phyloP scores from a whole-genome alignment of 2,113 vertebrate species.

The Charina bottae region DNA sequence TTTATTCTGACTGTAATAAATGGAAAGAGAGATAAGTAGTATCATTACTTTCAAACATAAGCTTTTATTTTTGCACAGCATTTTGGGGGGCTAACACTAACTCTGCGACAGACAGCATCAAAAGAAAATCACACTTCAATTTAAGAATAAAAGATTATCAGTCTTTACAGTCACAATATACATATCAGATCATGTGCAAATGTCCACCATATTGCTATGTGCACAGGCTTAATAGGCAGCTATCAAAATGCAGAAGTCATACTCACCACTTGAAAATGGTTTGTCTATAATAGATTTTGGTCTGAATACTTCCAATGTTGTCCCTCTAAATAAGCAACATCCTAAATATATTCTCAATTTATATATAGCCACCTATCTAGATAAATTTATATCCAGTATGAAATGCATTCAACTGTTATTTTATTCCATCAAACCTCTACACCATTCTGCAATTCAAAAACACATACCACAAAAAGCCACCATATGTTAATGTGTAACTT shows the following conservation, averaged over 20 bases:
- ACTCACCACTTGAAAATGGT: background rate
- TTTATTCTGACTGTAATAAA: slow-evolving; percentile 55
- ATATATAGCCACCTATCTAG: background rate
- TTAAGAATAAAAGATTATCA: background rate
- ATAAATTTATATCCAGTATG: background rate
- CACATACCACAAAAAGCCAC: no score
- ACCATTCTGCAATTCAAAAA: background rate
- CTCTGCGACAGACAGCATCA: slow-evolving; percentile 5
- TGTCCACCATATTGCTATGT: background rate
- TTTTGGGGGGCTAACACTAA: slow-evolving; percentile 9
- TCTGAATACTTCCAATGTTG: background rate
- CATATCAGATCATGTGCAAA: background rate
- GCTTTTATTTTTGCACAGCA: slow-evolving; percentile 34
- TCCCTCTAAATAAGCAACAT: background rate
- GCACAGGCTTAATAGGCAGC: background rate
- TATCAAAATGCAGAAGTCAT: background rate
- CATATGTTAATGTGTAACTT: no score
- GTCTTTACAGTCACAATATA: background rate
- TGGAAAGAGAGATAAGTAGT: slow-evolving; percentile 54
- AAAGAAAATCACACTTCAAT: background rate
- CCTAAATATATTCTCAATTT: background rate
- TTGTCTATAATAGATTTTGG: background rate
- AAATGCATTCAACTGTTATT: background rate
- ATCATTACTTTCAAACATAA: slow-evolving; percentile 54
- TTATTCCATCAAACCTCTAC: background rate